Base-by-base conservation (phyloP, 1,140 invertebrate genomes). In the Drosophila sproati region DNA sequence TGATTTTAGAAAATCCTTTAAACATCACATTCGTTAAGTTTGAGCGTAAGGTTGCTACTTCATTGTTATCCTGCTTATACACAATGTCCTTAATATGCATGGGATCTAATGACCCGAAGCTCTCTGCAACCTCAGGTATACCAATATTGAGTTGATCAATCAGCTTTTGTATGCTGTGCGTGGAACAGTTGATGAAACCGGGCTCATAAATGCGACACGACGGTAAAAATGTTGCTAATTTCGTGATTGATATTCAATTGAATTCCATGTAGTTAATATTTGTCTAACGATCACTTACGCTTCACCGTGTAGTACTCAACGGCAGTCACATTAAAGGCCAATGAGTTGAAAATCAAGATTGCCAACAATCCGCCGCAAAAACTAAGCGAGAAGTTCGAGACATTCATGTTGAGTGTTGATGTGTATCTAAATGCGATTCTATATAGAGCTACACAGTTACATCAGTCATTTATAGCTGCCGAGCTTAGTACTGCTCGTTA, bases 41-140 rank as follows among this genome's bases (percentile, higher is more conserved):
- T n/a, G 95, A 95, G 75, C 95, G 94, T 5, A 95, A 94, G 47
- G 94, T 95, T 2, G 95, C 95, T 2, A 95, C 95, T 39, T 95
- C 95, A 45, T 95, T 89, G 56, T 92, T 92, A 55, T 92, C 91
- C 63, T 92, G 91, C 43, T 91, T 89, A 55, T 83, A 91, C 3
- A 73, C 7, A 57, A 92, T 80, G 5, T 91, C 71, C n/a, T 73
- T 75, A 2, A 91, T 76, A 12, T 45, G 43, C 72, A 92, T 69
- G 0, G 91, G 91, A 83, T 92, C 91, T n/a, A 87, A 77, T 7
- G 85, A 47, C 0, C 91, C 91, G 12, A 77, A 82, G n/a, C 68
- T 62, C 4, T 79, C 59, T 3, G 73, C 2, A 32, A 91, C 59
- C 51, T 89, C 91, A 1, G 91, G 91, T 20, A 92, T 87, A 4